Evolutionary conservation across 2,888 invertebrate species (phyloP).

Genomic region (Eupsilia transversa): DNA sequence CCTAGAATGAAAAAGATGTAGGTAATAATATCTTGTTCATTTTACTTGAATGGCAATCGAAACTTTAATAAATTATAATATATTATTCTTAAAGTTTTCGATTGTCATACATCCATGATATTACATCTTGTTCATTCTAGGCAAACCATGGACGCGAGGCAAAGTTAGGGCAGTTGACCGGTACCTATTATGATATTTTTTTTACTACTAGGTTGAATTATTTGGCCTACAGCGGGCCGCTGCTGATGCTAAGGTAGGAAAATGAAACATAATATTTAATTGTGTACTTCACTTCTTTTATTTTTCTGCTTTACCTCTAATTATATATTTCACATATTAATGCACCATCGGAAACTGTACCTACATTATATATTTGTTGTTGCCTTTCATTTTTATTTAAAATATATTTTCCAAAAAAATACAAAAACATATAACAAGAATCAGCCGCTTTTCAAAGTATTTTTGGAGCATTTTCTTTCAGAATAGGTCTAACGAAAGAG

Average conservation of each 20-base stretch:
- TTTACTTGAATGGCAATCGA: no score
- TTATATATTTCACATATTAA: constrained; percentile 66
- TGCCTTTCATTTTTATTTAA: constrained; percentile 22
- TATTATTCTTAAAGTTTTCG: no score
- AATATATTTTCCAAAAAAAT: not conserved
- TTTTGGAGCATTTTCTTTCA: not conserved
- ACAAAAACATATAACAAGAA: not conserved
- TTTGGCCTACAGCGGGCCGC: no score
- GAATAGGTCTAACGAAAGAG: not conserved
- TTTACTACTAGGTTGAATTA: not conserved
- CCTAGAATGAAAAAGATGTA: no score
- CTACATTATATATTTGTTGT: constrained; percentile 29
- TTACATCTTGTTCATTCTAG: no score
- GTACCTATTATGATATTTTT: no score
- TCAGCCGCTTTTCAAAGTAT: not conserved
- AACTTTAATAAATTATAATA: no score
- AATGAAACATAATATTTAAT: constrained; percentile 68
- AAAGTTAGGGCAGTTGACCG: no score
- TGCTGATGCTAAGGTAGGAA: not conserved
- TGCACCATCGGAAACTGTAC: constrained; percentile 62
- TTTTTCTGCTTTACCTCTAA: constrained; percentile 68
- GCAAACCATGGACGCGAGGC: no score
- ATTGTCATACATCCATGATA: no score
- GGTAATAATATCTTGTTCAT: no score
- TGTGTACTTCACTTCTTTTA: constrained; percentile 74